Conservation (phyloP, 2,113 vertebrate species). For the Anhinga rufa region DNA sequence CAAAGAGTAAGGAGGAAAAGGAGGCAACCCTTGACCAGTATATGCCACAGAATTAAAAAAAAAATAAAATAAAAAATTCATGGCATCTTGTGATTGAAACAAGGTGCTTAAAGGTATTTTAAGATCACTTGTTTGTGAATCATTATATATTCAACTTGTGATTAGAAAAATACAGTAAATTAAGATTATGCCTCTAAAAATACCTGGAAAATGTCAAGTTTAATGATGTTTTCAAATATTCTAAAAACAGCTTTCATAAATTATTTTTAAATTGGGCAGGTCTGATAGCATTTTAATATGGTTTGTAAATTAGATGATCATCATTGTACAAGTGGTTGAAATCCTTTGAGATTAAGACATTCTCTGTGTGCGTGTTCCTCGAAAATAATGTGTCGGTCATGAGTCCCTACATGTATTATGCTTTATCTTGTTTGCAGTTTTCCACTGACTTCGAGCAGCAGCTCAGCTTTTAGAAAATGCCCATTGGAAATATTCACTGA, state of each 20-base stretch:
- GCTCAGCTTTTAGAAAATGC: neutral
- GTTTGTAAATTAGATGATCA: neutral
- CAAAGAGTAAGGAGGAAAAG: neutral
- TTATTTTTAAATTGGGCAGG: neutral
- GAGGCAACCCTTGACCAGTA: neutral
- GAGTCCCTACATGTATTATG: rapidly evolving
- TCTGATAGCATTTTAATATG: neutral
- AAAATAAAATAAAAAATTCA: neutral
- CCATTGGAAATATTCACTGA: neutral
- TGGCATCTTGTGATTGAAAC: neutral
- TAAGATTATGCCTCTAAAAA: neutral
- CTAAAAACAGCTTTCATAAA: neutral
- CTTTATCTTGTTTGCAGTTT: neutral
- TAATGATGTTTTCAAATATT: neutral
- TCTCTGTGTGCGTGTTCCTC: neutral
- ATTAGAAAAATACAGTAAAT: neutral
- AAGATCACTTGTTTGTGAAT: neutral
- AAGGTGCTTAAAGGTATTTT: neutral
- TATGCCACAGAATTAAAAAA: neutral
- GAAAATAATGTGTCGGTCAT: neutral
- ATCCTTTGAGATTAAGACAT: neutral
- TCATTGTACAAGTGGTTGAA: neutral
- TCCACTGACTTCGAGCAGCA: neutral
- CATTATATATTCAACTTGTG: neutral
- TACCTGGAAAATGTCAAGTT: neutral